Base-by-base conservation (phyloP, 2,888 invertebrate species). In the Timandra comae region DNA sequence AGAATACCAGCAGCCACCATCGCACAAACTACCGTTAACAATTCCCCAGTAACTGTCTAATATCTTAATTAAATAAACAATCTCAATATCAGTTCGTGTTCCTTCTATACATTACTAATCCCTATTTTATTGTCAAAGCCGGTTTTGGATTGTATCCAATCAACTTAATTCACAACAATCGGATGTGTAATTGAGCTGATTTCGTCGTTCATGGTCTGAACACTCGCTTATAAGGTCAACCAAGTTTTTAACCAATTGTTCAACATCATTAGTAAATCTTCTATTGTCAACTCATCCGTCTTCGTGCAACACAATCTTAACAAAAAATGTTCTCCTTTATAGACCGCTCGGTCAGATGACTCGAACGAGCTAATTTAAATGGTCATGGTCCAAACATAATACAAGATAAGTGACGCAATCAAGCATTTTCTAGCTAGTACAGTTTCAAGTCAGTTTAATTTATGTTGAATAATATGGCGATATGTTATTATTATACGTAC, bases 101-200 rank as follows among this genome's bases (percentile, higher is more conserved):
- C 3, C 22, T 22, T 7, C 7, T 22, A 4, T 22, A 22, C n/a
- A 22, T 31, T 25, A 27, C 30, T 36, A 38, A 49, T 49, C 43
- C 56, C 13, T 31, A 30, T 23, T 49, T 63, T 59, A 48, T 52
- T 42, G 41, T 41, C 30, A 22, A 39, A 36, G 12, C 45, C 56
- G 42, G 41, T 48, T 63, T 59, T 52, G 56, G 56, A 49, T 33
- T 41, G 53, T 47, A 49, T 64, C 57, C 61, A 65, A 69, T 64
- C 53, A 52, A 60, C 61, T 67, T 67, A 65, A 63, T 69, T 62
- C 56, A 56, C 44, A 49, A 64, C 62, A 67, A 66, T 66, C 56
- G 64, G 38, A 43, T 49, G 35, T 48, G 43, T 66, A 60, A 68
- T 68, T 59, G 56, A 46, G 57, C 67, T 63, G 53, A 57, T 59